Evolutionary conservation across 1,140 invertebrate genomes (phyloP), one percentile per base, ranked within the genome.

Genomic region (Neuroterus valhalla): DNA sequence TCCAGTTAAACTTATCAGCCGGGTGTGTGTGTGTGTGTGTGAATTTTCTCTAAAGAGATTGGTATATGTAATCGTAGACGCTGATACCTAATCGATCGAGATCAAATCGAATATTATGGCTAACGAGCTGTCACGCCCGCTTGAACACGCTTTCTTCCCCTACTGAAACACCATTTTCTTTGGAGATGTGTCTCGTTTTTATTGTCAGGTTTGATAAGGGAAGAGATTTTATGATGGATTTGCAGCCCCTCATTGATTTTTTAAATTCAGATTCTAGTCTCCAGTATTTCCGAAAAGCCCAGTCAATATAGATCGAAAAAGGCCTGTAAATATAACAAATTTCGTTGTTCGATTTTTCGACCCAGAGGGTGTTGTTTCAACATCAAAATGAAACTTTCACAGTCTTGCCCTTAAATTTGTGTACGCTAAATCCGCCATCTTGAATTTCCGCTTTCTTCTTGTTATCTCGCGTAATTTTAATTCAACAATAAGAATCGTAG

Each of bases 121-220:
- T 83, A 83, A 83, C 79, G 81, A 83, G 81, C 81, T 83, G 81
- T 83, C 81, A 82, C 81, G 81, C 81, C 81, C 80, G 81, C 81
- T 75, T 82, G 81, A 83, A 69, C 81, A 82, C 78, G 79, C 71
- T 78, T 72, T 77, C 70, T 66, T 62, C 55, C 55, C 31, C 26
- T 26, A 62, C 55, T 12, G 26, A 62, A 62, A 62, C 55, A 14
- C 26, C 21, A 62, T 31, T 62, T 62, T 62, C 55, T 31, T 62
- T 26, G 3, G 31, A 62, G 55, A 62, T 62, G 10, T 62, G 23
- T 23, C n/a, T 31, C 19, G 48, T 8, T 50, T 31, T 31, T 31
- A 62, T 62, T 62, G 26, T 62, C 31, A 31, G 23, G 23, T 62
- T 23, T 12, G 55, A 62, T 62, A 62, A 31, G 19, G 5, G 31